Evolutionary conservation across 2,797 vertebrate genomes (phyloP).

Genomic region (Aeoliscus strigatus): DNA sequence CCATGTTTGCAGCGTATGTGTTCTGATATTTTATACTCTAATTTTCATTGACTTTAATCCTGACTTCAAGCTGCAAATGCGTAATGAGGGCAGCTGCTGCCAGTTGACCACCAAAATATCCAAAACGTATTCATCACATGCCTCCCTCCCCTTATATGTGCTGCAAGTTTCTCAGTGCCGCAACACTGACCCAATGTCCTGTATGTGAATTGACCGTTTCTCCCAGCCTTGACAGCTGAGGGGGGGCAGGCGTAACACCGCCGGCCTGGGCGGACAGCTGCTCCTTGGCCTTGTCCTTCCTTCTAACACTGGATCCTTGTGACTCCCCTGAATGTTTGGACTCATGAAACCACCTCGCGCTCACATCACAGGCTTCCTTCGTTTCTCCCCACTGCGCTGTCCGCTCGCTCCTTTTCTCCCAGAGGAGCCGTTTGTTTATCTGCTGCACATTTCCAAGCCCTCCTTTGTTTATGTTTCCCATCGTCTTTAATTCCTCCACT

Average conservation of each 20-base stretch:
- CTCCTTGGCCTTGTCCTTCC: conserved; percentile 43
- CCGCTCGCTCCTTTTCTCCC: conserved; percentile 10
- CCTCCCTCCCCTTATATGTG: no score
- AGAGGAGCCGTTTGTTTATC: conserved; percentile 37
- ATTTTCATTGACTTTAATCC: no score
- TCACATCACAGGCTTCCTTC: conserved; percentile 16
- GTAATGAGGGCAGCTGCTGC: no score
- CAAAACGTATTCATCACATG: no score
- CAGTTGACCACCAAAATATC: no score
- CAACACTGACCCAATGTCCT: conserved; percentile 67
- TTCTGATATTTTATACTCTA: no score
- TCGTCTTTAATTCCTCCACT: conserved; percentile 37
- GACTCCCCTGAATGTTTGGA: conserved; percentile 48
- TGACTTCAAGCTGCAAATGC: no score
- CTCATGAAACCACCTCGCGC: conserved; percentile 38
- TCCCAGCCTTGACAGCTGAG: conserved; percentile 59
- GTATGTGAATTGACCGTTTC: conserved; percentile 59
- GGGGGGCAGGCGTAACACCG: conserved; percentile 11
- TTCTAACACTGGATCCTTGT: conserved; percentile 62
- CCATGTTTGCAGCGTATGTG: no score
- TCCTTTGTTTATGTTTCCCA: conserved; percentile 48
- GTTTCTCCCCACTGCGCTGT: conserved; percentile 2
- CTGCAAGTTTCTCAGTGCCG: conserved; percentile 50
- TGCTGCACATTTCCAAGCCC: conserved; percentile 50
- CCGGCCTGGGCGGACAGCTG: conserved; percentile 57